Base-by-base conservation (phyloP, 1,140 invertebrate genomes). In the Ditylenchus dipsaci region DNA sequence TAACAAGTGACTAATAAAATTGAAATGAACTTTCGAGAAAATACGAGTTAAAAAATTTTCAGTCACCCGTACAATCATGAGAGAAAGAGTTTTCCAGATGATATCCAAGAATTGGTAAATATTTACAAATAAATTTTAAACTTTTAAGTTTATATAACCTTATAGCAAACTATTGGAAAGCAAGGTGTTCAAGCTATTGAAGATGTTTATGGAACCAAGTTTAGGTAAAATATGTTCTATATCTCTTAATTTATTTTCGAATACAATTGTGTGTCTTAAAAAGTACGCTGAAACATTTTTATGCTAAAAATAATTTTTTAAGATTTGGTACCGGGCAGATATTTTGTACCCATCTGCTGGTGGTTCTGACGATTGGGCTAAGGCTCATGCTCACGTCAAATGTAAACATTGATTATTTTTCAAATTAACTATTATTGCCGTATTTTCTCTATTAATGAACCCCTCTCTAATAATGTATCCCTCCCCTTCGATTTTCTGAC, bases 301-400 rank as follows among this genome's bases (percentile, higher is more conserved):
- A n/a, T n/a, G n/a, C n/a, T n/a, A n/a, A n/a, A n/a, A n/a, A n/a
- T n/a, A n/a, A n/a, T n/a, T n/a, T n/a, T n/a, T n/a, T n/a, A n/a
- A 53, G 49, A 58, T 83, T 83, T 69, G 80, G 80, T 30, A 82
- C 80, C 45, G 80, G 80, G 81, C 80, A n/a, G 81, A 82, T 73
- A 82, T 82, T 69, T 69, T 82, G 23, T 82, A 86, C 76, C 78
- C 81, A 1, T 84, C 85, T 0, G 75, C 84, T 19, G 85, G 85
- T 9, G 80, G 78, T n/a, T 78, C 81, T 5, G 83, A 84, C 30
- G 85, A 85, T 69, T 86, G 85, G 84, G 84, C 81, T 8, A 84
- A 86, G 57, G 83, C 80, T 29, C 77, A 72, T 19, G 78, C 76
- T 7, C 73, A 73, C 29, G 67, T 84, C 19, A 84, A 83, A 66